Evolutionary conservation across 2,797 vertebrate genomes (phyloP).

Genomic region (Falco concolor): DNA sequence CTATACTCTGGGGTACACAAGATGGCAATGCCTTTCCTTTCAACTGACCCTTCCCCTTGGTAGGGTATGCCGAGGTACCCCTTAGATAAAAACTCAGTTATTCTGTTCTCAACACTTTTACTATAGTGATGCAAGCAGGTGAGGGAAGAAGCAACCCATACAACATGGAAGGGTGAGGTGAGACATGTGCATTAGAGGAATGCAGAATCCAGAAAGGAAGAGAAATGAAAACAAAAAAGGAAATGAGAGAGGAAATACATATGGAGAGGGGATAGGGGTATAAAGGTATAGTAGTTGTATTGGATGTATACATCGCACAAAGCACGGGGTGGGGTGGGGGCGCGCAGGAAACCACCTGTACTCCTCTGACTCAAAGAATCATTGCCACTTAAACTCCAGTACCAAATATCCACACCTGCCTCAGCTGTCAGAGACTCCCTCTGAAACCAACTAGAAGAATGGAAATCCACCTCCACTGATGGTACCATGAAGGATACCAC

Average conservation of each 20-base stretch:
- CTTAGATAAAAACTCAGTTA: not conserved
- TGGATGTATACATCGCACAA: not conserved
- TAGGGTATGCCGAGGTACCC: not conserved
- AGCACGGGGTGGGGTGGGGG: too few relatives aligned
- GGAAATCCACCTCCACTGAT: not conserved
- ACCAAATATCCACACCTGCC: not conserved
- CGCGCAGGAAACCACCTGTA: not conserved
- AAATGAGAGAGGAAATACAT: not conserved
- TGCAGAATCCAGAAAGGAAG: not conserved
- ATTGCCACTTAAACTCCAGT: not conserved
- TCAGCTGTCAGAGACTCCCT: not conserved
- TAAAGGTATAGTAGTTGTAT: not conserved
- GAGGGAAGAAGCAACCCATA: not conserved
- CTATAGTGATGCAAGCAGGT: not conserved
- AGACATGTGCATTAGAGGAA: not conserved
- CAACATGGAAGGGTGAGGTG: not conserved
- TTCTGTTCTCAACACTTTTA: not conserved
- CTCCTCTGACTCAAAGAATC: not conserved
- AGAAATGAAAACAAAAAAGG: not conserved
- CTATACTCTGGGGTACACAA: accelerated
- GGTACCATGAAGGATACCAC: not conserved
- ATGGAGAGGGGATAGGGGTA: not conserved
- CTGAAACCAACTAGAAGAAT: not conserved
- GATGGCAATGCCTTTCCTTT: not conserved
- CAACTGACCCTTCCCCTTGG: not conserved